These are phyloP conservation scores for Alectura lathami DNA, from an alignment of 2,113 vertebrate genomes.

Conservation along the genomic window DNA sequence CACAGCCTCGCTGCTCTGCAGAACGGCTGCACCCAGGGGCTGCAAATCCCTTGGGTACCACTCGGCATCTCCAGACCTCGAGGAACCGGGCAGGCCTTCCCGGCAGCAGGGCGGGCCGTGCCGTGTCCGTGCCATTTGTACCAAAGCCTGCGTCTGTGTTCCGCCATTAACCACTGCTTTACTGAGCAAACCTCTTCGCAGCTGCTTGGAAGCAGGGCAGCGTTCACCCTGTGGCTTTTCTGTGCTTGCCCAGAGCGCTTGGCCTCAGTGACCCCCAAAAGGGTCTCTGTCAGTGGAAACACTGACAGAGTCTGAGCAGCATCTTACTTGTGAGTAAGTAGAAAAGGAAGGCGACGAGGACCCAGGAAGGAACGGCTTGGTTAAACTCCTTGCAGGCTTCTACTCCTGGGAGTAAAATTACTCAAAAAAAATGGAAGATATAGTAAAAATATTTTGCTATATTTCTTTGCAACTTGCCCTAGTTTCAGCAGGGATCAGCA, in stretches of 20 bases:
- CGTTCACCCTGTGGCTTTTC: not conserved
- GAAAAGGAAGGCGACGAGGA: not conserved
- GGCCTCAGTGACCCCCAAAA: not conserved
- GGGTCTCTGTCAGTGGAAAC: not conserved
- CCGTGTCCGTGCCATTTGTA: not conserved
- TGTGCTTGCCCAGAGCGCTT: fast-evolving
- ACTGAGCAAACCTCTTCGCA: not conserved
- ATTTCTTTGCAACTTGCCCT: not conserved
- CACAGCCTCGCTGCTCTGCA: not conserved
- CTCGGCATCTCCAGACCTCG: not conserved
- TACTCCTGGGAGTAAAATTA: not conserved
- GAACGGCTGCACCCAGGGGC: not conserved
- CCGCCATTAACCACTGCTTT: not conserved
- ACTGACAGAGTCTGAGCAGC: not conserved
- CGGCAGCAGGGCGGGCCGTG: not conserved
- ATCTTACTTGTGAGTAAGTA: not conserved
- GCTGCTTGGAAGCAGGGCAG: not conserved
- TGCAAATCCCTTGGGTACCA: not conserved
- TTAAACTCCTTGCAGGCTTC: not conserved
- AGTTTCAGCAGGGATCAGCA: not conserved
- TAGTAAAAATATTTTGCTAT: not conserved
- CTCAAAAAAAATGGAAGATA: not conserved
- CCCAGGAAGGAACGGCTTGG: fast-evolving
- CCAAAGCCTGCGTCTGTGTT: not conserved
- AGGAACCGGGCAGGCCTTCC: not conserved